Conservation (phyloP, 1,140 invertebrate species). For the Drosophila dunni region DNA sequence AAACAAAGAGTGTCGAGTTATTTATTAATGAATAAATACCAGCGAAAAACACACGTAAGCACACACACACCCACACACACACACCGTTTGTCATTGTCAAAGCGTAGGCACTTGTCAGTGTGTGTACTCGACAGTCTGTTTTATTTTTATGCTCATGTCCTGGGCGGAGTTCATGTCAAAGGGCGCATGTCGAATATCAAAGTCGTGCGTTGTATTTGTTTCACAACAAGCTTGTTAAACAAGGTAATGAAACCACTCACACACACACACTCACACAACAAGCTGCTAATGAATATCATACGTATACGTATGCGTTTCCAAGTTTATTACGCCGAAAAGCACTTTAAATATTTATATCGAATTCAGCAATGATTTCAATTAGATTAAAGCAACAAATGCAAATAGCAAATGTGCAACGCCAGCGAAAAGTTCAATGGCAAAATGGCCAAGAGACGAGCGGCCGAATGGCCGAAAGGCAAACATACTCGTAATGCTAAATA, state of each 20-base stretch:
- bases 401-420: conserved; percentile 4
- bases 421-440: not conserved
- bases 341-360: conserved; percentile 7
- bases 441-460: not conserved
- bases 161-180: conserved; percentile 16
- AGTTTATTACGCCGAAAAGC: no score
- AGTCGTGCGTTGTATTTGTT: not conserved
- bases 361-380: not conserved
- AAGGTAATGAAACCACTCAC: conserved; percentile 6
- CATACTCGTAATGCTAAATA: conserved; percentile 15
- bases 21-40: conserved; percentile 77
- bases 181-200: conserved; percentile 9
- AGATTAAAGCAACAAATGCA: no score
- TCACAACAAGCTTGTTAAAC: conserved; percentile 4
- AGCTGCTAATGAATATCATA: not conserved
- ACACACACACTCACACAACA: not conserved
- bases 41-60: conserved; percentile 17
- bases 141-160: conserved; percentile 17
- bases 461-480: conserved; percentile 9
- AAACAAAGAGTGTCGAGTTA: conserved; percentile 72
- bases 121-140: not conserved
- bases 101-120: conserved; percentile 1
- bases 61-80: conserved; percentile 1
- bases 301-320: not conserved
- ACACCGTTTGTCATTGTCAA: conserved; percentile 22